Evolutionary conservation across 2,888 invertebrate genomes (phyloP), one percentile per base, ranked within the genome.

Genomic region (Fragum whitleyi): DNA sequence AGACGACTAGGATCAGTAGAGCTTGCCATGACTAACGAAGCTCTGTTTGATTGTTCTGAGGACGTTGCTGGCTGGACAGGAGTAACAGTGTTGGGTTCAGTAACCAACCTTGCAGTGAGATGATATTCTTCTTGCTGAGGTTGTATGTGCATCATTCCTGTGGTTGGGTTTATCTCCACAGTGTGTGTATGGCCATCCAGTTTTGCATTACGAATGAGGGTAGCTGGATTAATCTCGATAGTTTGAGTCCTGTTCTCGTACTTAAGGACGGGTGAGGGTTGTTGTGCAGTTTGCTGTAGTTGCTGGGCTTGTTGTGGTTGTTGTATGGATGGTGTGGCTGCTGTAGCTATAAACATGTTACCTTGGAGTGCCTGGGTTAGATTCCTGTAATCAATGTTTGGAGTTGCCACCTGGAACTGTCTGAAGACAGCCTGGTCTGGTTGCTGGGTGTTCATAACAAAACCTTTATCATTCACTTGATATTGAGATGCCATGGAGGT

Each of bases 91-190:
- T 28, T 55, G 32, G 26, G 32, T 19, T 51, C 57, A 0, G 81
- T 23, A 21, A 75, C 79, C 7, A 69, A 53, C 9, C 73, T 70
- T 14, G 74, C 65, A 14, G 42, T 68, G 16, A 78, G 21, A 57
- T 88, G 88, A 42, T 86, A 86, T n/a, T 88, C 86, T 5, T 80
- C 71, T 47, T 79, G 80, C 36, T 79, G 80, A 11, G 86, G 79
- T n/a, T 75, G 75, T 6, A 83, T 65, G 16, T 70, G 68, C 32
- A 75, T 70, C 19, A 81, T 21, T 11, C 68, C 75, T 65, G 61
- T 75, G 14, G 71, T 59, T 14, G 73, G 65, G 21, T 61, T 73
- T 26, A 77, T 62, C 51, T 82, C 79, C 32, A 79, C 23, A 3
- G 69, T 39, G 32, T 74, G 77, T 7, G 73, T 39, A 28, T 74